phyloP scores from a whole-genome alignment of 1,140 invertebrate genomes.

The Habropoda laboriosa region DNA sequence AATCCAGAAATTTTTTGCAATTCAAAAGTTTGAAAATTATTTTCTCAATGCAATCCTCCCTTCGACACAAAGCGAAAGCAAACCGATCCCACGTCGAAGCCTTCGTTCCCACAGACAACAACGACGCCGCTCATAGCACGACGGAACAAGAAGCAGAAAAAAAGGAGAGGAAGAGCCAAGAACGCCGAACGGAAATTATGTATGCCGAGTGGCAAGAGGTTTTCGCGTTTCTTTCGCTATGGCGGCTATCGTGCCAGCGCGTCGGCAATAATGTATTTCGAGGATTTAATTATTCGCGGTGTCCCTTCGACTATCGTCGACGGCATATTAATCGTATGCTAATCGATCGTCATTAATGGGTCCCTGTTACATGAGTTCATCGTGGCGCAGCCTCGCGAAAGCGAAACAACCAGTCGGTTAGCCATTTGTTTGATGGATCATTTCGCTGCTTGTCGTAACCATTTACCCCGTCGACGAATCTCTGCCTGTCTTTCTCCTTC shows the following conservation, averaged over 20 bases:
- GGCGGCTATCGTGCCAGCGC: constrained; percentile 11
- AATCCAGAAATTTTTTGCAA: no score
- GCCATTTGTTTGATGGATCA: not conserved
- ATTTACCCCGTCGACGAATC: not conserved
- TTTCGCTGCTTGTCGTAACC: not conserved
- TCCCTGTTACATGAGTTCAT: constrained; percentile 55
- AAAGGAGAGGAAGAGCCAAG: no score
- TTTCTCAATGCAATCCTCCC: no score
- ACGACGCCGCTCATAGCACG: no score
- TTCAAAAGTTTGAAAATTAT: no score
- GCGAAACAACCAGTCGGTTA: constrained; percentile 27
- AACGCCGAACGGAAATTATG: constrained; percentile 14
- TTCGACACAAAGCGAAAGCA: no score
- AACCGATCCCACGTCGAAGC: no score
- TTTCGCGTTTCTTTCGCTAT: constrained; percentile 40
- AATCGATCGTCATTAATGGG: constrained; percentile 67
- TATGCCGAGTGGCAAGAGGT: not conserved
- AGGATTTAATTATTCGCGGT: constrained; percentile 72
- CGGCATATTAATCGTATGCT: constrained; percentile 71
- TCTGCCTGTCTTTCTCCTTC: not conserved
- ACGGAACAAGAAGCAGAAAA: no score
- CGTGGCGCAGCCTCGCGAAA: constrained; percentile 23
- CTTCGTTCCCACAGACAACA: no score
- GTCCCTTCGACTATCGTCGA: constrained; percentile 17
- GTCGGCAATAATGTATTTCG: constrained; percentile 59